Base-by-base conservation (phyloP, 2,888 invertebrate species). In the Pseudanteris insignis region DNA sequence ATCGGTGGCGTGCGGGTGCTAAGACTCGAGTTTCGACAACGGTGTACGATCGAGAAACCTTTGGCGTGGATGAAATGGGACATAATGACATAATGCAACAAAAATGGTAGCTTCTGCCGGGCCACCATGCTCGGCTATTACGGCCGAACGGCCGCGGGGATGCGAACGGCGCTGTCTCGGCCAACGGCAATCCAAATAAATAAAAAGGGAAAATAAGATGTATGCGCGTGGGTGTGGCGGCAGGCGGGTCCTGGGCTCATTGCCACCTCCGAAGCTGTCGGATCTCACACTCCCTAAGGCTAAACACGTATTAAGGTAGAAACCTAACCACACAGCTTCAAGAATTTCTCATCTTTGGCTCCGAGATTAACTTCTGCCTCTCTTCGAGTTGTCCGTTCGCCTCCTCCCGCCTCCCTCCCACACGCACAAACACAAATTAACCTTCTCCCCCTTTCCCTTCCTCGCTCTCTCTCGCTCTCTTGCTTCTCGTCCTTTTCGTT, bases 181-280 rank as follows among this genome's bases (percentile, higher is more conserved):
- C 75, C 75, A 75, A 76, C 76, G 71, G 74, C 72, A 73, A 75
- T 75, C 67, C 70, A 71, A 71, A 75, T 71, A 74, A 75, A 75
- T 74, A 74, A 74, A 73, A 74, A 75, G 72, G 71, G 67, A 71
- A 67, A 66, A 65, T 64, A 66, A 69, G 66, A 68, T 66, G 63
- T 68, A 67, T 64, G 63, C 61, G 57, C 71, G 77, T 77, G 78
- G 77, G 77, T 76, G 77, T 77, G 76, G 76, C 76, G 69, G 71
- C 75, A 70, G 76, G 77, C 75, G 76, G 77, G 75, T 71, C 75
- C 67, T 67, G 57, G 63, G 64, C 75, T 76, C 76, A 77, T 77
- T 76, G 76, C 76, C 76, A 77, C 77, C 76, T 77, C 75, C 76
- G 72, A 71, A 77, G 73, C 75, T 75, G 72, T 76, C 71, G 71